These are phyloP conservation scores for Dicentrarchus labrax DNA, from an alignment of 2,113 vertebrate species.

Conservation along the genomic window DNA sequence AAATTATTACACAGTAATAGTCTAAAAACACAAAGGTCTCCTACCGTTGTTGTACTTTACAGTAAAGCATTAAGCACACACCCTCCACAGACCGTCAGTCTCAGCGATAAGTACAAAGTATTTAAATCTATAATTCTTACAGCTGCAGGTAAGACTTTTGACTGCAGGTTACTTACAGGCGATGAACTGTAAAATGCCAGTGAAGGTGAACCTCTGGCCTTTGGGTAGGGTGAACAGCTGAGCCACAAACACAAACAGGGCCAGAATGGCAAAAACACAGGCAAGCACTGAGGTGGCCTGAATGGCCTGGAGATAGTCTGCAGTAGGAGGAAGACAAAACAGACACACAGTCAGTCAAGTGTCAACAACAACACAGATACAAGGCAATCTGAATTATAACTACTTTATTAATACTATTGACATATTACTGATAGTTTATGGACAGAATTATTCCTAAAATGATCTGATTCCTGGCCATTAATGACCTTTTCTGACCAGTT, in stretches of 20 bases:
- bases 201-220: slow-evolving; percentile 94
- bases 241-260: slow-evolving; percentile 90
- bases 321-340: slow-evolving; percentile 12
- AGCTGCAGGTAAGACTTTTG: slow-evolving; percentile 20
- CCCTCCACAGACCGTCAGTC: background rate
- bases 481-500: background rate
- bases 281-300: slow-evolving; percentile 94
- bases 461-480: background rate
- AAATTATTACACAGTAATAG: background rate
- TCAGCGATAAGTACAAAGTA: background rate
- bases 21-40: background rate
- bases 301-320: slow-evolving; percentile 89
- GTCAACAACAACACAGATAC: background rate
- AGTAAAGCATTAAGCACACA: background rate
- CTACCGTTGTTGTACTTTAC: background rate
- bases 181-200: slow-evolving; percentile 91
- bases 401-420: background rate
- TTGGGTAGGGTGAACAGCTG: slow-evolving; percentile 97
- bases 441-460: background rate
- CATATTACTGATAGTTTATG: background rate
- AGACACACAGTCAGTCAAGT: slow-evolving; percentile 10
- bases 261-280: slow-evolving; percentile 92
- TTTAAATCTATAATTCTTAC: slow-evolving; percentile 1
- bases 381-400: background rate
- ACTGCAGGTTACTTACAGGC: slow-evolving; percentile 86